Conservation (phyloP, 2,888 invertebrate genomes). For the Xanthorhoe designata region DNA sequence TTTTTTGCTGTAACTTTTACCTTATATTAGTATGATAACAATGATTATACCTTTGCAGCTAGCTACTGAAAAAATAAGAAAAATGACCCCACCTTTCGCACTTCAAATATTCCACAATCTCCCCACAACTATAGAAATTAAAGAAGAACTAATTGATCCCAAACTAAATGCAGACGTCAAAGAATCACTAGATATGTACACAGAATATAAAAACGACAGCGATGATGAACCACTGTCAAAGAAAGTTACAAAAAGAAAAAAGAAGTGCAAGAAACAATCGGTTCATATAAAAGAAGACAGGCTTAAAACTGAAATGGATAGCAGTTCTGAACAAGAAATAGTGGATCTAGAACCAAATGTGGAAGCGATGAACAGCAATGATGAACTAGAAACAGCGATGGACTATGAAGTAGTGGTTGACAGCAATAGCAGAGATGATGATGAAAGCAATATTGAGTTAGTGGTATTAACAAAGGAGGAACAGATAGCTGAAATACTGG, state of each 20-base stretch:
- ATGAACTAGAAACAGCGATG: background rate
- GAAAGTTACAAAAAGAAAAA: slow-evolving; percentile 24
- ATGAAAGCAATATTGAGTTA: slow-evolving; percentile 44
- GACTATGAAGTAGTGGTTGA: background rate
- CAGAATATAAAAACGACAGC: slow-evolving; percentile 24
- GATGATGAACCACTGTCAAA: slow-evolving; percentile 39
- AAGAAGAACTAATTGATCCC: slow-evolving; percentile 20
- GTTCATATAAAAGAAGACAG: background rate
- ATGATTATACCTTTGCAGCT: slow-evolving; percentile 42
- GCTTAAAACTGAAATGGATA: background rate
- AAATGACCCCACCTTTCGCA: slow-evolving; percentile 37
- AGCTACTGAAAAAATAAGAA: slow-evolving; percentile 43
- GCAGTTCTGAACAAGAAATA: background rate
- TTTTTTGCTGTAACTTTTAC: no score
- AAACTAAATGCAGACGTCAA: background rate
- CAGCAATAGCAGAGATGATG: background rate
- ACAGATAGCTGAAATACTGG: slow-evolving; percentile 62
- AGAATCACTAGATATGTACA: slow-evolving; percentile 8
- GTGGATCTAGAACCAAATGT: background rate
- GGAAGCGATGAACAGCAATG: background rate
- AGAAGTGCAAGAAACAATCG: slow-evolving; percentile 37
- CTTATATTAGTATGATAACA: background rate
- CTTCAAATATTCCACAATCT: slow-evolving; percentile 20
- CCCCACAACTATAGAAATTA: slow-evolving; percentile 16
- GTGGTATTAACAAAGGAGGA: slow-evolving; percentile 60